A percentile compares a stretch with the other conserved stretches of the same genome.
Conservation (phyloP, 2,113 vertebrate species). For the Cyanoderma ruficeps region DNA sequence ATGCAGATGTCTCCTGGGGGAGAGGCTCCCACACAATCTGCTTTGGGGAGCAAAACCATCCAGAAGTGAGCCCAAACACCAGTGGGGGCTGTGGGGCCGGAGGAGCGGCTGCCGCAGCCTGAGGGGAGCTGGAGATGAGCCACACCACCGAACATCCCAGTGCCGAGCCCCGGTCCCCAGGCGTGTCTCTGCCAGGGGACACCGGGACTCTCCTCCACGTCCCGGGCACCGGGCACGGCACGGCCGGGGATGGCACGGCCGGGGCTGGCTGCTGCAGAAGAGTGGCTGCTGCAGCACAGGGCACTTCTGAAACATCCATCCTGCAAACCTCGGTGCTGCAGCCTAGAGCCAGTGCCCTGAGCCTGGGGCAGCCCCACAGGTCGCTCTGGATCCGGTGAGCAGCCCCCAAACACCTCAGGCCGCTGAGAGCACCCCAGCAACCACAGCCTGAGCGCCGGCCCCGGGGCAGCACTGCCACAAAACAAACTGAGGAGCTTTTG, state of each 20-base stretch:
- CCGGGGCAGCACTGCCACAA: accelerated
- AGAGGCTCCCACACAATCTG: not conserved
- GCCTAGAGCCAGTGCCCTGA: accelerated
- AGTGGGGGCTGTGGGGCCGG: accelerated
- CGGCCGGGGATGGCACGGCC: accelerated
- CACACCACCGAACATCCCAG: accelerated
- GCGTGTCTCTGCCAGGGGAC: accelerated
- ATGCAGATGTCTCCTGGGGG: not conserved
- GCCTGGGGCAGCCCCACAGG: not conserved
- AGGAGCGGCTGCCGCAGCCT: accelerated
- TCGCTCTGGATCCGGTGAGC: accelerated
- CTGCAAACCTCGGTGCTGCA: not conserved
- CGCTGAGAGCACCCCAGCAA: accelerated
- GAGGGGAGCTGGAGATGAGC: not conserved
- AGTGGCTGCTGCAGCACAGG: accelerated
- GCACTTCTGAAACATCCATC: not conserved
- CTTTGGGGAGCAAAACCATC: not conserved
- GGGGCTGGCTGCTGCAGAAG: not conserved
- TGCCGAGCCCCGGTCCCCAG: accelerated
- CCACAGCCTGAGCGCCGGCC: accelerated
- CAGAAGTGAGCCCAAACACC: accelerated
- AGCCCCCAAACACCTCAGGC: not conserved
- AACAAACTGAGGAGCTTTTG: not conserved
- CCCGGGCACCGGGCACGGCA: accelerated
- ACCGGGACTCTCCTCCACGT: accelerated